Base-by-base conservation (phyloP, 2,888 invertebrate species). In the Epinotia nisella region DNA sequence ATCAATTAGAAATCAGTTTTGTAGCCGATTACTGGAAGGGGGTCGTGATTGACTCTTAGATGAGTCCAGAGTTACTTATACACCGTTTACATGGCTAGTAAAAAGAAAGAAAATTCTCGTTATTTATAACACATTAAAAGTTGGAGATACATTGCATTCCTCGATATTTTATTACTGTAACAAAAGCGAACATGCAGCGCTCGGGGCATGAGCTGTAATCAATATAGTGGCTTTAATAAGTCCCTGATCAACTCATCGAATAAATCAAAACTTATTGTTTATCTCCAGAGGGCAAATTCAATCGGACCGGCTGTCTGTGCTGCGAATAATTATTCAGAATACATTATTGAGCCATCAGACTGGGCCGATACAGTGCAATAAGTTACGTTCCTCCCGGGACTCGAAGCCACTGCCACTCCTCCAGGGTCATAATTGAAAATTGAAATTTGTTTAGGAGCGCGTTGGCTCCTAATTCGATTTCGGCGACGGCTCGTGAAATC, bases 401-500 rank as follows among this genome's bases (percentile, higher is more conserved):
- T 77, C 79, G 79, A 80, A 82, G 79, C 80, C 71, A 67, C 78
- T 78, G 84, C 85, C 84, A 87, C 85, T 88, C 85, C 85, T 87
- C 84, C 85, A 81, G 84, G 83, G 78, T 82, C 86, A 90, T 92
- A 92, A 93, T 93, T 92, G 92, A 90, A 91, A 92, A 92, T 92
- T 91, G 90, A 92, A 93, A 93, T 93, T 93, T 93, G 91, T 92
- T 92, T 92, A 92, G 92, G 92, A 89, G 87, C 85, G 85, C 83
- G 84, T 82, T 82, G 87, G 82, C 83, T 85, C 78, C 86, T 92
- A 91, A 93, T 91, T 93, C 86, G 88, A 92, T 92, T 91, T 87
- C 78, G 86, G 85, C 82, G 86, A 85, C 84, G 85, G 82, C 81
- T 83, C 83, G 83, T 85, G 86, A 87, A 89, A 89, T 91, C 88